phyloP scores from a whole-genome alignment of 2,797 vertebrate genomes.

The Enteromius thamalakanensis region DNA sequence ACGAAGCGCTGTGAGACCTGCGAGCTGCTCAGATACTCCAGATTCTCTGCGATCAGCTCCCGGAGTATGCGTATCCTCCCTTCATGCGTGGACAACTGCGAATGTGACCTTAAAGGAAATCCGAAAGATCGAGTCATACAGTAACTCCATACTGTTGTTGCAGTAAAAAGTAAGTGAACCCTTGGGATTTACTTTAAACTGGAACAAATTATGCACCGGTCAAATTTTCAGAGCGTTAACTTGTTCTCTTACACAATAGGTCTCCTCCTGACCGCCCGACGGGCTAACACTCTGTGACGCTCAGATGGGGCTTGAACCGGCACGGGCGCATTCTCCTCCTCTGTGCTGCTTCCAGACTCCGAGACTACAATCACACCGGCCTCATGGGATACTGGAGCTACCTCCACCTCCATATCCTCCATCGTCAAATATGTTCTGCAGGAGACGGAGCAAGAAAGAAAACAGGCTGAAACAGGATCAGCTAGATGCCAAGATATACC shows the following conservation, averaged over 20 bases:
- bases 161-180: background rate
- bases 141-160: background rate
- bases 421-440: conserved; percentile 48
- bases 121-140: background rate
- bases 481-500: no score
- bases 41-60: conserved; percentile 73
- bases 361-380: conserved; percentile 53
- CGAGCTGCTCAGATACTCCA: conserved; percentile 67
- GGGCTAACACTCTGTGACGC: background rate
- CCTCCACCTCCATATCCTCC: conserved; percentile 86
- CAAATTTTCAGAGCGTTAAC: background rate
- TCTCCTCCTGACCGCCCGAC: conserved; percentile 32
- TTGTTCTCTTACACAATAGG: conserved; percentile 34
- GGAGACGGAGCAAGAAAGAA: background rate
- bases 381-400: conserved; percentile 13
- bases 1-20: background rate
- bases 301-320: background rate
- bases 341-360: conserved; percentile 76
- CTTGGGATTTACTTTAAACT: background rate
- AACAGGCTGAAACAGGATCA: no score
- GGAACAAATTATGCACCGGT: background rate
- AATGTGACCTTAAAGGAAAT: background rate
- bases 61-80: conserved; percentile 58
- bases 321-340: conserved; percentile 59
- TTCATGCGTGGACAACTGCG: conserved; percentile 23